phyloP scores from a whole-genome alignment of 1,140 invertebrate genomes.

The Leptinotarsa texana region DNA sequence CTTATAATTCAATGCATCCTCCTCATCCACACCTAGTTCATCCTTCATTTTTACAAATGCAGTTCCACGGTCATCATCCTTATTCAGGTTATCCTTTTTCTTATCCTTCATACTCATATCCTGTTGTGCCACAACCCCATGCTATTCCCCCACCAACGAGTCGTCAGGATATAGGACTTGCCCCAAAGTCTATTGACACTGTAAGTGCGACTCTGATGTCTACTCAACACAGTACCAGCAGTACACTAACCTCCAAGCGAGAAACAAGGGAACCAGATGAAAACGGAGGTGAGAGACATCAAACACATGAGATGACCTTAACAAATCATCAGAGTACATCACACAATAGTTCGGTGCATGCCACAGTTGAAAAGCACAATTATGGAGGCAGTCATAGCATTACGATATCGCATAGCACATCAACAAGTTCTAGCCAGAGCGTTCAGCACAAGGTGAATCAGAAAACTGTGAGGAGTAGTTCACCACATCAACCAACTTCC shows the following conservation, averaged over 20 bases:
- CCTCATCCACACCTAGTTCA: slow-evolving; percentile 70
- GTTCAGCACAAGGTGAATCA: slow-evolving; percentile 56
- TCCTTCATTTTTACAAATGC: slow-evolving; percentile 56
- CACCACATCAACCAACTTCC: slow-evolving; percentile 60
- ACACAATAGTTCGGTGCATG: slow-evolving; percentile 65
- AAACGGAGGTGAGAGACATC: slow-evolving; percentile 59
- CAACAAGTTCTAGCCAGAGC: slow-evolving; percentile 64
- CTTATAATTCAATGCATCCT: slow-evolving; percentile 58
- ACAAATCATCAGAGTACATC: slow-evolving; percentile 66
- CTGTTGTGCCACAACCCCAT: slow-evolving; percentile 68
- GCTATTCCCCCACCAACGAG: slow-evolving; percentile 70
- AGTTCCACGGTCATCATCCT: slow-evolving; percentile 42
- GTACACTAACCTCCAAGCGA: slow-evolving; percentile 61
- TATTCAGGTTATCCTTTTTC: slow-evolving; percentile 57
- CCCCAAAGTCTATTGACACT: slow-evolving; percentile 61
- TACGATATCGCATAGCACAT: slow-evolving; percentile 68
- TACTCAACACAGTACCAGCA: slow-evolving; percentile 66
- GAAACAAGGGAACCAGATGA: slow-evolving; percentile 60
- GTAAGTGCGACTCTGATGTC: slow-evolving; percentile 69
- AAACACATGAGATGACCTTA: slow-evolving; percentile 64
- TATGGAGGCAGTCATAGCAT: slow-evolving; percentile 62
- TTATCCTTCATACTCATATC: slow-evolving; percentile 72
- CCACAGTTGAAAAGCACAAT: slow-evolving; percentile 63
- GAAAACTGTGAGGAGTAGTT: slow-evolving; percentile 57
- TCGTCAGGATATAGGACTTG: slow-evolving; percentile 51